Percentiles rank a stretch among this genome's conserved stretches.
phyloP scores from a whole-genome alignment of 2,888 invertebrate species.

The Thelaira solivaga region DNA sequence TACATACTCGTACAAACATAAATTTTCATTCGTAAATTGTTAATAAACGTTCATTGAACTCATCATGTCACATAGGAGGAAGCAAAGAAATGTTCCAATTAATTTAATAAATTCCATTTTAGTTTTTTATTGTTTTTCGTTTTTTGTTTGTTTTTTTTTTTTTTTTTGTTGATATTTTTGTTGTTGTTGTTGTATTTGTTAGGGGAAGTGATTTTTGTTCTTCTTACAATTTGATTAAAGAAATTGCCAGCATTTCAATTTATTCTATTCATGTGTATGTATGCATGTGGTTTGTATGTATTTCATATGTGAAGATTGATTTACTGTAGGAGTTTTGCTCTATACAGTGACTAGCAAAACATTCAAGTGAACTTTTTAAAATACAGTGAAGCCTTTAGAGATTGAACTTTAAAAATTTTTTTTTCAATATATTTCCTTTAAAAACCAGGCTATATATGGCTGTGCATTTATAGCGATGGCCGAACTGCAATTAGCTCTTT shows the following conservation, averaged over 20 bases:
- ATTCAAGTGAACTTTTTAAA: too few relatives aligned
- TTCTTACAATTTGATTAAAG: constrained; percentile 33
- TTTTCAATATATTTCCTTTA: too few relatives aligned
- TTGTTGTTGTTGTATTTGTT: neutral
- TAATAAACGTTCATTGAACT: constrained; percentile 34
- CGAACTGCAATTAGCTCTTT: too few relatives aligned
- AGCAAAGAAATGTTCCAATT: constrained; percentile 28
- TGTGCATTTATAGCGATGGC: too few relatives aligned
- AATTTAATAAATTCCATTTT: constrained; percentile 37
- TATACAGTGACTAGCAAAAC: neutral
- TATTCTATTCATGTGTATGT: neutral
- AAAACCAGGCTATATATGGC: too few relatives aligned
- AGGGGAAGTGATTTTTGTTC: constrained; percentile 31
- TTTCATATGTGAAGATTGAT: too few relatives aligned
- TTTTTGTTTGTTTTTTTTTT: too few relatives aligned
- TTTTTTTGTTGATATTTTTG: too few relatives aligned
- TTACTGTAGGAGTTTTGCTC: neutral
- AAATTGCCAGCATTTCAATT: constrained; percentile 29
- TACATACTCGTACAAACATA: neutral
- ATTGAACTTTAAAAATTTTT: too few relatives aligned
- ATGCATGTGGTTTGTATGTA: neutral
- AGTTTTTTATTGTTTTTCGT: neutral
- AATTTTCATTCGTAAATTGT: constrained; percentile 1
- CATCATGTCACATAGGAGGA: neutral
- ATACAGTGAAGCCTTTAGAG: too few relatives aligned